Evolutionary conservation across 35 echinoderm and acorn worm genomes (phyloP).

Genomic region (Apostichopus californicus): DNA sequence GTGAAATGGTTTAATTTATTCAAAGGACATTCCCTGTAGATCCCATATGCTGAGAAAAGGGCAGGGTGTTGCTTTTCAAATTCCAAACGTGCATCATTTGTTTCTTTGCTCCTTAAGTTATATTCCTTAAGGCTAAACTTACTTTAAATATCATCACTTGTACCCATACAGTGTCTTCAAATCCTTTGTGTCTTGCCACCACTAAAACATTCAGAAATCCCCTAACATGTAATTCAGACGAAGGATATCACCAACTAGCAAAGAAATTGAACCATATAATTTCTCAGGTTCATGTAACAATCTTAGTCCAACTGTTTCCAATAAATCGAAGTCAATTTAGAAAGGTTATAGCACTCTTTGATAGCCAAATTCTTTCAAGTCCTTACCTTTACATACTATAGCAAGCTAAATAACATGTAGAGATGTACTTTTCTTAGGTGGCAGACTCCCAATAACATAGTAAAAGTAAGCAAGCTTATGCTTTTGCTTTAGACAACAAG

Average conservation of each 20-base stretch:
- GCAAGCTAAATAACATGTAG: not conserved
- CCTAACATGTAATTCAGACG: no score
- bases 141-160: no score
- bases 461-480: constrained; percentile 2
- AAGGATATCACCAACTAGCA: no score
- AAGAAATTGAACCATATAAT: no score
- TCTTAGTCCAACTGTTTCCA: constrained; percentile 27
- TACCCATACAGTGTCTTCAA: no score
- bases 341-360: constrained; percentile 9
- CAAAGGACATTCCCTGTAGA: constrained; percentile 1
- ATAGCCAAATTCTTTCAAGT: constrained; percentile 26
- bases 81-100: constrained; percentile 13
- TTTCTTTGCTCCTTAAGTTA: constrained; percentile 22
- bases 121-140: not conserved
- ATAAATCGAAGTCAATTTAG: not conserved
- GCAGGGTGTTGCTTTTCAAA: constrained; percentile 33
- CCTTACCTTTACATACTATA: constrained; percentile 20
- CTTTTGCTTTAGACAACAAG: not conserved
- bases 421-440: no score
- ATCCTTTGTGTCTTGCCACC: no score
- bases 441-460: no score
- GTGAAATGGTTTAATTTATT: no score
- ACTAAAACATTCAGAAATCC: no score
- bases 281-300: not conserved
- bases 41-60: constrained; percentile 6